Base-by-base conservation (phyloP, 2,888 invertebrate species). In the Perdita meconis region DNA sequence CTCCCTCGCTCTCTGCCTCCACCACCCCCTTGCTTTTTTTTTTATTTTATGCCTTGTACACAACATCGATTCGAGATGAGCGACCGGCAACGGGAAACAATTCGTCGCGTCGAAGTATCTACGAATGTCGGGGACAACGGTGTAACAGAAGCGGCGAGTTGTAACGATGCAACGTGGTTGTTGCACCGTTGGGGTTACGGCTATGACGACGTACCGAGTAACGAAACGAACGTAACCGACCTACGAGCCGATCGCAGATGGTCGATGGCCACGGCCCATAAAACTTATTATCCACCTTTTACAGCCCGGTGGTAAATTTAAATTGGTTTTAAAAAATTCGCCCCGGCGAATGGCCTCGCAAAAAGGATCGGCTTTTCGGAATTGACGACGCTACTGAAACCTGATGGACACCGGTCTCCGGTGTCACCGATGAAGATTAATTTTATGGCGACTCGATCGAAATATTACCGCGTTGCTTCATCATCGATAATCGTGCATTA, bases 231-330 rank as follows among this genome's bases (percentile, higher is more conserved):
- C 76, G 81, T 71, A 76, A 78, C 75, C 81, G 47, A 73, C 74
- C 79, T 84, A 83, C 85, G 85, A 85, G 47, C 85, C 78, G 85
- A 86, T 84, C 85, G 86, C 86, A 85, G 86, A 87, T 87, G 87
- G 86, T 78, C 87, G 84, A 86, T 85, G 84, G 84, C 74, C 82
- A 87, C 84, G 84, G 79, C 78, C 87, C 87, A 87, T 88, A 87
- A 88, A 88, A 88, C 88, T 88, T 88, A 89, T 88, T 89, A 86
- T 88, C 87, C 84, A 79, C 86, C 85, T 86, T 89, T 89, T 88
- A 89, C 87, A 84, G 86, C 84, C 72, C 76, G 80, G 81, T 79
- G 83, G 84, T 87, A 84, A 86, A 88, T 88, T 86, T 88, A 88
- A 88, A 88, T 88, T 85, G 86, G 85, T 80, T 85, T 85, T 81